Conservation (phyloP, 2,797 vertebrate genomes). For the Lutjanus argentimaculatus region DNA sequence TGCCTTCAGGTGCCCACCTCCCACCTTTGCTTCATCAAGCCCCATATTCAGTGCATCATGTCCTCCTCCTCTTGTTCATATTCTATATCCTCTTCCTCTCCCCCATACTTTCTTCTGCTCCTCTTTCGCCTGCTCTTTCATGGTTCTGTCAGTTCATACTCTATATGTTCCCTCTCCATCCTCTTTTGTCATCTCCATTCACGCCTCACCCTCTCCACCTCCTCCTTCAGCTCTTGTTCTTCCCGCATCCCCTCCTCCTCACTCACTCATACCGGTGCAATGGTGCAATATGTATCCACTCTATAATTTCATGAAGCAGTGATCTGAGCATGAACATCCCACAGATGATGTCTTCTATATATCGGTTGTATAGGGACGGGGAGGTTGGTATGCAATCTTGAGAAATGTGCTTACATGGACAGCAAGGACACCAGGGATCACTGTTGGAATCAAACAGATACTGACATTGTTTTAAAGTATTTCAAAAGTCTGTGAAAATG, state of each 20-base stretch:
- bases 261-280: not conserved
- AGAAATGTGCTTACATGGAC: not conserved
- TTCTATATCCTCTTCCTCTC: not conserved
- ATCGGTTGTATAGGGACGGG: not conserved
- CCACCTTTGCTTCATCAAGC: not conserved
- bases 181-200: not conserved
- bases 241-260: conserved; percentile 8
- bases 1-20: not conserved
- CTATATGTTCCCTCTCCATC: not conserved
- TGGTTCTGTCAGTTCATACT: not conserved
- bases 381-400: not conserved
- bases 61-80: not conserved
- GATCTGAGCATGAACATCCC: conserved; percentile 9
- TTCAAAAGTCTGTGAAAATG: not conserved
- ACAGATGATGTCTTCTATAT: conserved; percentile 9
- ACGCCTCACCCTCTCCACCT: not conserved
- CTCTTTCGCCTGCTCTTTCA: not conserved
- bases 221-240: conserved; percentile 1
- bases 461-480: not conserved
- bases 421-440: not conserved
- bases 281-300: conserved; percentile 4
- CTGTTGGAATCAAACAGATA: not conserved
- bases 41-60: not conserved
- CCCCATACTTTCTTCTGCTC: not conserved
- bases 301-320: conserved; percentile 26